Evolutionary conservation across 2,797 vertebrate genomes (phyloP), one percentile per base, ranked within the genome.

Genomic region (Emys orbicularis): DNA sequence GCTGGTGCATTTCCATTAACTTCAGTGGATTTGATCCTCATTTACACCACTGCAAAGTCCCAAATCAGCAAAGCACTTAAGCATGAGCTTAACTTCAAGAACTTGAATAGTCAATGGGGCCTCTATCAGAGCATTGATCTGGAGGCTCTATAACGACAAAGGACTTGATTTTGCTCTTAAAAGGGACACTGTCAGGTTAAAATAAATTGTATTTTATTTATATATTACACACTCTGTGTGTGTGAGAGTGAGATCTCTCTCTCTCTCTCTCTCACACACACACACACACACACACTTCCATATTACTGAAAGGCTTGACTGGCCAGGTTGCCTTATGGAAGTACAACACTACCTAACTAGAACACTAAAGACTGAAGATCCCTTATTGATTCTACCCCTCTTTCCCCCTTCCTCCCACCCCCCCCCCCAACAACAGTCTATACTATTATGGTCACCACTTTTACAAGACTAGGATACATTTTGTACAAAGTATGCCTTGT

Each of bases 11-110:
- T 59, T 59, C 57, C 57, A 59, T 81, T 77, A 41, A 87, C 80
- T 37, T 74, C 77, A 21, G 1, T 54, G 85, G 47, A 86, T 57
- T 44, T 37, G 16, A 2, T 16, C 11, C 2, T n/a, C 37, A 19
- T 8, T 41, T 44, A 54, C n/a, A 68, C 79, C 90, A 82, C 0
- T 0, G 50, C 15, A n/a, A 56, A 8, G 34, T 23, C n/a, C 23
- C 81, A 85, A 21, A 50, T 92, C 57, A 86, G 88, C 47, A 81
- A 79, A 49, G 25, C 25, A 72, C 27, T 57, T 0, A 0, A 7
- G 2, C 15, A 31, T 31, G 5, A 59, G 27, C 12, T 59, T 59
- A 29, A 59, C 29, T 31, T 57, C 29, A 59, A 59, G 27, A 29
- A 59, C 57, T 59, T 59, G 12, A 59, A 29, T 59, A 13, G 27